phyloP scores from a whole-genome alignment of 2,113 vertebrate genomes.

The Stercorarius parasiticus region DNA sequence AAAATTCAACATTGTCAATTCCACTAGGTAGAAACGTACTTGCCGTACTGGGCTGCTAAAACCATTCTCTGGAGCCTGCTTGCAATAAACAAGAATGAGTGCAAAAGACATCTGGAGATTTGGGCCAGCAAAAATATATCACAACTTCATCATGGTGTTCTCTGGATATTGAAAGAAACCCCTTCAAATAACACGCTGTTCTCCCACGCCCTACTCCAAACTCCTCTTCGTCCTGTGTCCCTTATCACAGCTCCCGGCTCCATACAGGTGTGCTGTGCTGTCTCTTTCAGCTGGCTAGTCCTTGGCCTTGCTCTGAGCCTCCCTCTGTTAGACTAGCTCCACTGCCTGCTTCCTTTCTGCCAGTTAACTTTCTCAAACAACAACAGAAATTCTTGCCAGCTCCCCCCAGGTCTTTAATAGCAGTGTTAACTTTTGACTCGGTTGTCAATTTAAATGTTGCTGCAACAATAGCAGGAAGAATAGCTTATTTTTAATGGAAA shows the following conservation, averaged over 20 bases:
- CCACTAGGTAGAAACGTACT: neutral
- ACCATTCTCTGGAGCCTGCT: neutral
- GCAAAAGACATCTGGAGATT: neutral
- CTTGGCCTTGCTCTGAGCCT: neutral
- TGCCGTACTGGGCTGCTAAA: neutral
- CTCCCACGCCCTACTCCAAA: neutral
- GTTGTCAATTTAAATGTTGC: neutral
- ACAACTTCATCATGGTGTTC: neutral
- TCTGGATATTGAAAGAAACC: neutral
- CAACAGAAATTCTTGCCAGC: neutral
- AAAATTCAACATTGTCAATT: neutral
- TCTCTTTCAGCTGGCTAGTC: neutral
- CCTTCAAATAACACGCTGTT: neutral
- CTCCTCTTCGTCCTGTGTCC: neutral
- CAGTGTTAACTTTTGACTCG: neutral
- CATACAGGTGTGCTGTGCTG: accelerated
- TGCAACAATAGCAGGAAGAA: neutral
- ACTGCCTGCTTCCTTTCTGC: neutral
- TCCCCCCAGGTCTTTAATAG: neutral
- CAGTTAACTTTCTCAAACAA: neutral
- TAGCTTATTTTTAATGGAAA: constrained; percentile 7
- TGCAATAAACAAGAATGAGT: neutral
- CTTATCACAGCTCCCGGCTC: neutral
- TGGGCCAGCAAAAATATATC: neutral
- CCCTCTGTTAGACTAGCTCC: neutral